A percentile compares a stretch with the other conserved stretches of the same genome.
Conservation (phyloP, 2,888 invertebrate genomes). For the Salpingus planirostris region DNA sequence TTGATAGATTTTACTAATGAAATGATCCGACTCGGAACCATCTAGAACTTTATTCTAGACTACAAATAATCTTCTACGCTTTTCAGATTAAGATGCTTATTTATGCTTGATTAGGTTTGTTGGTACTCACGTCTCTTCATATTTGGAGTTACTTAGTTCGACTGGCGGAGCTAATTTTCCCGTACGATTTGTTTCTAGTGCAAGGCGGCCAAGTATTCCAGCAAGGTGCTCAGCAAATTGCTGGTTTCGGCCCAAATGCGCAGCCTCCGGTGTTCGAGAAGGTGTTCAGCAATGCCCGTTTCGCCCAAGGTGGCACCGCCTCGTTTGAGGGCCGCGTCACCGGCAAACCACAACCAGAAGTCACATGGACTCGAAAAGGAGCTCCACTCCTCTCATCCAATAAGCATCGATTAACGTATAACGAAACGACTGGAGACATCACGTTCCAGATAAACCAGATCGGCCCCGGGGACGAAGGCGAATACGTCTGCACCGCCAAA, state of each 20-base stretch:
- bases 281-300: constrained; percentile 89
- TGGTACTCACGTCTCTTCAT: too few relatives aligned
- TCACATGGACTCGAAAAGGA: constrained; percentile 85
- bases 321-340: constrained; percentile 85
- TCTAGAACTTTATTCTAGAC: too few relatives aligned
- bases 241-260: constrained; percentile 59
- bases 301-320: constrained; percentile 90
- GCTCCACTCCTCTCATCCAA: constrained; percentile 72
- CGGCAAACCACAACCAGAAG: constrained; percentile 85
- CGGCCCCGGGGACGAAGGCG: constrained; percentile 92
- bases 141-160: too few relatives aligned
- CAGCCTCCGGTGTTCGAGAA: constrained; percentile 93
- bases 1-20: too few relatives aligned
- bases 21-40: too few relatives aligned
- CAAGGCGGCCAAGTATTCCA: constrained; percentile 45
- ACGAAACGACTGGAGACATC: constrained; percentile 70
- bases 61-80: too few relatives aligned
- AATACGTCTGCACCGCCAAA: constrained; percentile 90
- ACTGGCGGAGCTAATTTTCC: too few relatives aligned
- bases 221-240: constrained; percentile 42
- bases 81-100: too few relatives aligned
- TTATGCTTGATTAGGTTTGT: too few relatives aligned
- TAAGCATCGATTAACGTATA: constrained; percentile 86
- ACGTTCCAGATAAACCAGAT: constrained; percentile 88
- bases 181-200: constrained; percentile 22